phyloP scores from a whole-genome alignment of 2,888 invertebrate species.

The Globia sparganii region DNA sequence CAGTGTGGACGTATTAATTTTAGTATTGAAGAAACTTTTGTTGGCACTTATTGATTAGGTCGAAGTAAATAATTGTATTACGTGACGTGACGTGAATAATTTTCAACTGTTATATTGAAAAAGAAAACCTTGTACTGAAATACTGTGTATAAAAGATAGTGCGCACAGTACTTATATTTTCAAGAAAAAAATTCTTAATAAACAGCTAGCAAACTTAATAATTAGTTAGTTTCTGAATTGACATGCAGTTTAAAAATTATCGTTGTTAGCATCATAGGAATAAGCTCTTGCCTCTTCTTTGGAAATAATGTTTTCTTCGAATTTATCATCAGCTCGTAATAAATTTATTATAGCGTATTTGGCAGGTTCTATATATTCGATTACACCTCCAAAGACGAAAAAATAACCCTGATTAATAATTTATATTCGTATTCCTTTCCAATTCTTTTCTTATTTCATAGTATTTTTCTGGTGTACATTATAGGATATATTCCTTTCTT shows the following conservation, averaged over 20 bases:
- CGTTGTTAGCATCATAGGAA: too few relatives aligned
- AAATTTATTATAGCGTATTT: not conserved
- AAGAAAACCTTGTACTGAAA: not conserved
- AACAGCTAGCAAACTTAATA: too few relatives aligned
- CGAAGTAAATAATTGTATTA: not conserved
- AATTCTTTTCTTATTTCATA: too few relatives aligned
- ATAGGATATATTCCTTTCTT: not conserved
- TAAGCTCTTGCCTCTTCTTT: too few relatives aligned
- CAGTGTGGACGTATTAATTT: slow-evolving; percentile 11
- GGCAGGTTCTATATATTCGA: not conserved
- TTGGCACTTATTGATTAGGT: not conserved
- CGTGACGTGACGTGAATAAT: not conserved
- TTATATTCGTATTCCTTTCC: too few relatives aligned
- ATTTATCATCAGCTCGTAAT: too few relatives aligned
- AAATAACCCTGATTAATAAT: not conserved
- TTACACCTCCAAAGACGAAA: not conserved
- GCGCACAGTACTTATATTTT: too few relatives aligned
- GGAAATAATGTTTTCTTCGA: too few relatives aligned
- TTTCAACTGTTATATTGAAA: not conserved
- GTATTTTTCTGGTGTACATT: too few relatives aligned
- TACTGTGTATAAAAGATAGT: not conserved
- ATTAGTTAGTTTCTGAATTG: too few relatives aligned
- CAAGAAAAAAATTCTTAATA: too few relatives aligned
- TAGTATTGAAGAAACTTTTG: slow-evolving; percentile 4
- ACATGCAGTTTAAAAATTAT: too few relatives aligned